These are phyloP conservation scores for Ptyas mucosa DNA, from an alignment of 2,113 vertebrate species.

Conservation along the genomic window DNA sequence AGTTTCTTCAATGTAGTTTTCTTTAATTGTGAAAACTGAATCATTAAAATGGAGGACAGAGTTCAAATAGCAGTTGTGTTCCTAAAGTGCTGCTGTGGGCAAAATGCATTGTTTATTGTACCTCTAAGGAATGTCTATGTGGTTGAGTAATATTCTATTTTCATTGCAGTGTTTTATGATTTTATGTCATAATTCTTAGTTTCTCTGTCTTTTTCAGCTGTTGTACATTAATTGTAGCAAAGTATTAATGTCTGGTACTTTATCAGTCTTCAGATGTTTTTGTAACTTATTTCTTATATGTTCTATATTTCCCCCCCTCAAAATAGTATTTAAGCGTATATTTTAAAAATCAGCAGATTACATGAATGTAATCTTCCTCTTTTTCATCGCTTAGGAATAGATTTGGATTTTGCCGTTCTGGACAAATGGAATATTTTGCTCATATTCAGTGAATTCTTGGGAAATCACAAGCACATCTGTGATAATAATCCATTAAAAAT, in stretches of 20 bases:
- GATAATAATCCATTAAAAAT: conserved; percentile 31
- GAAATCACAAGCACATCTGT: conserved; percentile 14
- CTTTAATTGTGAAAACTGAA: conserved; percentile 8
- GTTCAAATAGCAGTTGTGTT: conserved; percentile 3
- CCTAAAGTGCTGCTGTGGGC: conserved; percentile 19
- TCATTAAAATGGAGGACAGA: not conserved
- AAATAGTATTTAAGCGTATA: conserved; percentile 50
- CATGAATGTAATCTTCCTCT: conserved; percentile 30
- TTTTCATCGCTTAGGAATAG: conserved; percentile 50
- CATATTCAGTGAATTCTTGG: conserved; percentile 43
- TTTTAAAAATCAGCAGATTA: conserved; percentile 25
- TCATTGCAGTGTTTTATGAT: not conserved
- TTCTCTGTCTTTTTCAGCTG: not conserved
- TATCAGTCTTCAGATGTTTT: not conserved
- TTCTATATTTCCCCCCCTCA: conserved; percentile 48
- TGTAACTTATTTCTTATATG: not conserved
- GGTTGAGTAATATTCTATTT: not conserved
- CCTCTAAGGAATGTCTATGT: not conserved
- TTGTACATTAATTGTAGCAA: too few species aligned
- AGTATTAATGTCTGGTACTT: not conserved
- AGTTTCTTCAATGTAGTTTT: not conserved
- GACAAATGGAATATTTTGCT: conserved; percentile 23
- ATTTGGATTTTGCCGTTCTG: conserved; percentile 32
- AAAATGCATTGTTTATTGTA: not conserved
- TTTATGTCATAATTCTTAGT: not conserved